Conservation (phyloP, 2,797 vertebrate genomes). For the Poeciliopsis paucimaculata region DNA sequence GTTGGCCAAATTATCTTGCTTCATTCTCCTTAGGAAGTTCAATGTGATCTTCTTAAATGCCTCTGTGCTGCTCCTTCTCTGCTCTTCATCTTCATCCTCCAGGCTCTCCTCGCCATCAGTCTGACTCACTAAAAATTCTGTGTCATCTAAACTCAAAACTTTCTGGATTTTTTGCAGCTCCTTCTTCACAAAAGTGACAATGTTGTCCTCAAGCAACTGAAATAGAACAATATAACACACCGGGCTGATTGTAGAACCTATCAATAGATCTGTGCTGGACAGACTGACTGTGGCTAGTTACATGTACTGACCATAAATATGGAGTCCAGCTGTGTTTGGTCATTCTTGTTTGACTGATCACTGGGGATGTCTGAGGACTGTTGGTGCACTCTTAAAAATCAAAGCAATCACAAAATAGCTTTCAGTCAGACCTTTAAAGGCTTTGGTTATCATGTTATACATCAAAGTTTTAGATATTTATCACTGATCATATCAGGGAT, state of each 20-base stretch:
- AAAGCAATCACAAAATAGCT: neutral
- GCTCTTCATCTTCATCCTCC: neutral
- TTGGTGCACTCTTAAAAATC: neutral
- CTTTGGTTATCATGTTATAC: neutral
- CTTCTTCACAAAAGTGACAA: neutral
- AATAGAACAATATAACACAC: neutral
- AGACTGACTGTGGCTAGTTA: neutral
- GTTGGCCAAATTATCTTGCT: neutral
- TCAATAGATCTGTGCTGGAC: neutral
- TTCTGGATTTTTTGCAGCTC: constrained; percentile 7
- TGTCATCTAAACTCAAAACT: neutral
- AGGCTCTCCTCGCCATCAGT: neutral
- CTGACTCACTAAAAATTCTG: neutral
- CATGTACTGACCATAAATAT: neutral
- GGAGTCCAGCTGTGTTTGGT: neutral
- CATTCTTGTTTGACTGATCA: neutral
- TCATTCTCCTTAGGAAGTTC: neutral
- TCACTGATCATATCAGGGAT: too few species aligned
- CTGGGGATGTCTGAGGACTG: neutral
- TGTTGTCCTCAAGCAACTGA: neutral
- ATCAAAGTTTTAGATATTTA: neutral
- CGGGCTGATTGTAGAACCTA: neutral
- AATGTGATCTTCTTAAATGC: neutral
- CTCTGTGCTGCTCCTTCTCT: neutral
- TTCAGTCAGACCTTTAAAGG: neutral